Conservation (phyloP, 1,140 invertebrate species). For the Drosophila ohnishii region DNA sequence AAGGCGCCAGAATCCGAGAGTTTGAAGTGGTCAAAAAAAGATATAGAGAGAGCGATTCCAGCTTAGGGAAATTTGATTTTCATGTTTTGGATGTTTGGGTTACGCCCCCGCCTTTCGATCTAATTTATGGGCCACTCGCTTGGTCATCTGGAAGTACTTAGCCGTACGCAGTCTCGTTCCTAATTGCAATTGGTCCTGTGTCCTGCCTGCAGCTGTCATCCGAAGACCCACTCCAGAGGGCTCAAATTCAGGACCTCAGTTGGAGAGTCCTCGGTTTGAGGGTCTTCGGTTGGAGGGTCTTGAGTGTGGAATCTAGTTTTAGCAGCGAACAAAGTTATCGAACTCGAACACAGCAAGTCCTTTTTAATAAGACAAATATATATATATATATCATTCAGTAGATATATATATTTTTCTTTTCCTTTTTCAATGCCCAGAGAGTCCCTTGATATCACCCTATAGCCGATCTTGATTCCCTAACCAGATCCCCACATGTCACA, state of each 20-base stretch:
- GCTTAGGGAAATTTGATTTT: slow-evolving; percentile 72
- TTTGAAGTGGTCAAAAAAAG: slow-evolving; percentile 34
- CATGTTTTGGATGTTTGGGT: slow-evolving; percentile 75
- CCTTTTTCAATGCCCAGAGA: no score
- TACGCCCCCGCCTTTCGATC: slow-evolving; percentile 37
- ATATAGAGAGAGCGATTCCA: not conserved
- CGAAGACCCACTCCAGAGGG: slow-evolving; percentile 4
- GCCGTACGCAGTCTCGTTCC: not conserved
- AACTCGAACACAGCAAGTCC: not conserved
- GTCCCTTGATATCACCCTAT: not conserved
- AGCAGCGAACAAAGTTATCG: not conserved
- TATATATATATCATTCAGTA: not conserved
- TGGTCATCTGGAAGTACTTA: slow-evolving; percentile 46
- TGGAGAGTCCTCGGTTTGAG: not conserved
- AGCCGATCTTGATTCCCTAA: not conserved
- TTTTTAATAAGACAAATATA: not conserved
- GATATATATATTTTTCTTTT: not conserved
- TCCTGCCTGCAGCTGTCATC: slow-evolving; percentile 33
- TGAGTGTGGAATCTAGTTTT: not conserved
- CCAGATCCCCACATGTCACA: slow-evolving; percentile 13
- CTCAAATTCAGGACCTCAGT: not conserved
- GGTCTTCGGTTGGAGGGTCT: not conserved
- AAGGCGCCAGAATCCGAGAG: slow-evolving; percentile 19
- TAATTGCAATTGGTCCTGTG: slow-evolving; percentile 29
- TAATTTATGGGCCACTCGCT: slow-evolving; percentile 40